Conservation (phyloP, 2,888 invertebrate species). For the Microctonus hyperodae region DNA sequence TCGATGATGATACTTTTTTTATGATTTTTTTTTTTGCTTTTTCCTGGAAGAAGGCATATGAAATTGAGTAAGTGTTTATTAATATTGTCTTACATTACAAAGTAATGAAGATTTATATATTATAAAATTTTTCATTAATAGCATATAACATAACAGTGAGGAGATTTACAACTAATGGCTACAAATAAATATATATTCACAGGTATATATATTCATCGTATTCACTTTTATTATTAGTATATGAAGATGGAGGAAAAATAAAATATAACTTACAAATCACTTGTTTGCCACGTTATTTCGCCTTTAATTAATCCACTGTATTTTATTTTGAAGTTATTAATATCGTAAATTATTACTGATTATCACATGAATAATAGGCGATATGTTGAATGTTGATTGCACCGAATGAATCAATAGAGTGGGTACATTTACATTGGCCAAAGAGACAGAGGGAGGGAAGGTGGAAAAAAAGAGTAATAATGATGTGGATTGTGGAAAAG, state of each 20-base stretch:
- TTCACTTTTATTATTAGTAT: neutral
- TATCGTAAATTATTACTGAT: neutral
- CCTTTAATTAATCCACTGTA: neutral
- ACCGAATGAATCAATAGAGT: slow-evolving; percentile 12
- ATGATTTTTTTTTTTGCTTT: slow-evolving; percentile 7
- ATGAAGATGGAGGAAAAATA: neutral
- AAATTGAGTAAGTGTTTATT: neutral
- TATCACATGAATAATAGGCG: slow-evolving; percentile 13
- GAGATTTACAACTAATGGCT: neutral
- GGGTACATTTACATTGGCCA: too few relatives aligned
- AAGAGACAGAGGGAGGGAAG: neutral
- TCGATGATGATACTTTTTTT: too few relatives aligned
- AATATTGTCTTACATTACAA: neutral
- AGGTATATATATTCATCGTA: neutral
- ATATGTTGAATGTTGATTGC: too few relatives aligned
- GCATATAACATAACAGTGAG: neutral
- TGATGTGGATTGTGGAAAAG: neutral
- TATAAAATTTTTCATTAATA: too few relatives aligned
- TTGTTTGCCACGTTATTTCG: neutral
- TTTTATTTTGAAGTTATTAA: neutral
- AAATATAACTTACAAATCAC: neutral
- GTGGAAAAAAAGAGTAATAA: too few relatives aligned
- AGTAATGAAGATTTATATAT: neutral
- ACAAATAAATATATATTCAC: neutral
- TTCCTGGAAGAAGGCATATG: slow-evolving; percentile 17